Evolutionary conservation across 2,797 vertebrate species (phyloP), one percentile per base, ranked within the genome.

Genomic region (Parauchenoglanis punctatus): DNA sequence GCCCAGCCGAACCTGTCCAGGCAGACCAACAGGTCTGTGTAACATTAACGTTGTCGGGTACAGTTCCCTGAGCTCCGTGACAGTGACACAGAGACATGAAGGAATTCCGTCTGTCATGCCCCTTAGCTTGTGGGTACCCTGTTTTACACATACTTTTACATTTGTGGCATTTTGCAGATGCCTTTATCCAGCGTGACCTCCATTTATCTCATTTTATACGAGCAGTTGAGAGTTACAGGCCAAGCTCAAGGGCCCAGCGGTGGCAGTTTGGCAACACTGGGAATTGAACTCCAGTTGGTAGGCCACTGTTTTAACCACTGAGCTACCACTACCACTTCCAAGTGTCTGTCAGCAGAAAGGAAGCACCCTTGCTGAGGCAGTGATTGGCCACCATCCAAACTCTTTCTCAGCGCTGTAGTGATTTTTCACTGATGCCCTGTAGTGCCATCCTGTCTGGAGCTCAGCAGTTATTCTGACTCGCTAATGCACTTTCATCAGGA

Each of bases 11-110:
- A 96, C 96, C 92, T 85, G 96, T 95, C 93, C 20, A 94, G 94
- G 95, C 96, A 93, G 96, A 95, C 87, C 28, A 90, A 95, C 95
- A 92, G 93, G 96, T 96, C 93, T 91, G 85, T 90, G 84, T 12
- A 67, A 94, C n/a, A 63, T 52, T 44, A 44, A 63, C 25, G 1
- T 10, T 46, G 72, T 44, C 25, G 2, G 7, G 7, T 68, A 25
- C 59, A 56, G 15, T 67, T 84, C 58, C 59, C 86, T 54, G 0
- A 31, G n/a, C 44, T 75, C 58, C 23, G 7, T 72, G 17, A 52
- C 44, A 52, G 31, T 46, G 23, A 81, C 1, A 78, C 59, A n/a
- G 8, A 81, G 85, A 78, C 44, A 10, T 80, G 28, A 54, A 2
- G 49, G 15, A 49, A 1, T 65, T 20, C 44, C 18, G 15, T 63